Evolutionary conservation across 2,113 vertebrate species (phyloP).

Genomic region (Anseranas semipalmata): DNA sequence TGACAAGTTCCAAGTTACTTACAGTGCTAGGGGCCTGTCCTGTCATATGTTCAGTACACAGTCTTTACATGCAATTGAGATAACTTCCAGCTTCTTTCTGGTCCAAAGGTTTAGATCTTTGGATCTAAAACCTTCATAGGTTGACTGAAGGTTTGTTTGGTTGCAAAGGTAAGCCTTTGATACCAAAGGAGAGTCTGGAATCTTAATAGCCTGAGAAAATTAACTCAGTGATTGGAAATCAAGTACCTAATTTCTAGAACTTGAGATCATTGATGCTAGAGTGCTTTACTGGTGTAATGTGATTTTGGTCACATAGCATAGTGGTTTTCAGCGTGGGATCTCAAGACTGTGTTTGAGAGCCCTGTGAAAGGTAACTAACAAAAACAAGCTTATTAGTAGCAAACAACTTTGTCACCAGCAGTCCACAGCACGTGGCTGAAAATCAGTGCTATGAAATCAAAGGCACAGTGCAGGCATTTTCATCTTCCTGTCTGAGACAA

Average conservation of each 20-base stretch:
- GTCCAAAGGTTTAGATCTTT: neutral
- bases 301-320: accelerated
- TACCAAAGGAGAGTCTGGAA: neutral
- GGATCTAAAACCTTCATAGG: neutral
- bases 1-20: neutral
- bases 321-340: neutral
- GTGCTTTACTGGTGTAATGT: neutral
- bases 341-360: neutral
- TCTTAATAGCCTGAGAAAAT: neutral
- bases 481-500: neutral
- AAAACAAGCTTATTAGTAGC: neutral
- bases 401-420: neutral
- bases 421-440: neutral
- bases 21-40: neutral
- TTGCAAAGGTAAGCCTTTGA: neutral
- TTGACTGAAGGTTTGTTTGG: neutral
- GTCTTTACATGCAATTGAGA: neutral
- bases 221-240: neutral
- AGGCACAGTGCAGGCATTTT: neutral
- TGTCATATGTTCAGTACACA: neutral
- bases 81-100: neutral
- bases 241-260: neutral
- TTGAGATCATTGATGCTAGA: neutral
- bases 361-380: neutral
- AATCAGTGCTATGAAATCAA: neutral